Conservation (phyloP, 2,113 vertebrate species). For the Australoheros scitulus region DNA sequence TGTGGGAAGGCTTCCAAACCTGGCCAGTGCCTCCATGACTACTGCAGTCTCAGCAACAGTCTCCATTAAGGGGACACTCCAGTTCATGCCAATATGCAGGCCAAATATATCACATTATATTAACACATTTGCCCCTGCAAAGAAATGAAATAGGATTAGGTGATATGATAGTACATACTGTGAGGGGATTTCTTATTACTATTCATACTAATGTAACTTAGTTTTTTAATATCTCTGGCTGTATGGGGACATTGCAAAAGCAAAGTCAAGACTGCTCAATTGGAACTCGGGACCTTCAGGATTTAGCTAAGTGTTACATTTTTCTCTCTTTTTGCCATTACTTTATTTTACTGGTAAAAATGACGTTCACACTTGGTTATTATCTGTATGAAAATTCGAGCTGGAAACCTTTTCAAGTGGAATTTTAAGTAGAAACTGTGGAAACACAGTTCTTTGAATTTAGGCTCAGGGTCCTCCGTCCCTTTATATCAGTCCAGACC, state of each 20-base stretch:
- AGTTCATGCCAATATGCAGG: not conserved
- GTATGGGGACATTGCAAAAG: not conserved
- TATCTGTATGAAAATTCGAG: not conserved
- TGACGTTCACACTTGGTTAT: not conserved
- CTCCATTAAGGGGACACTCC: not conserved
- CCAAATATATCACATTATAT: slow-evolving; percentile 21
- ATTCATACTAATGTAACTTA: not conserved
- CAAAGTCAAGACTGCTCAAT: not conserved
- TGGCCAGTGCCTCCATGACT: slow-evolving; percentile 3
- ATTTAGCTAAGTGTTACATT: not conserved
- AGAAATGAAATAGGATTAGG: not conserved
- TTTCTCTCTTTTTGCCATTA: not conserved
- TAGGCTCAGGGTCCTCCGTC: not conserved
- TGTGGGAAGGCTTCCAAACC: not conserved
- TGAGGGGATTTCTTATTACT: not conserved
- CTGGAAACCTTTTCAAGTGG: not conserved
- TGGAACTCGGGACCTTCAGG: not conserved
- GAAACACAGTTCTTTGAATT: not conserved
- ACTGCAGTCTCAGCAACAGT: not conserved
- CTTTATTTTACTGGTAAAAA: not conserved
- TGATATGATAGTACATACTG: not conserved
- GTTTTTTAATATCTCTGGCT: not conserved
- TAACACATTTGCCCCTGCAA: not conserved
- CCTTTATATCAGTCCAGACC: too few species aligned
- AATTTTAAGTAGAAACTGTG: not conserved